These are phyloP conservation scores for Lophura nycthemera DNA, from an alignment of 2,113 vertebrate genomes.

Conservation along the genomic window DNA sequence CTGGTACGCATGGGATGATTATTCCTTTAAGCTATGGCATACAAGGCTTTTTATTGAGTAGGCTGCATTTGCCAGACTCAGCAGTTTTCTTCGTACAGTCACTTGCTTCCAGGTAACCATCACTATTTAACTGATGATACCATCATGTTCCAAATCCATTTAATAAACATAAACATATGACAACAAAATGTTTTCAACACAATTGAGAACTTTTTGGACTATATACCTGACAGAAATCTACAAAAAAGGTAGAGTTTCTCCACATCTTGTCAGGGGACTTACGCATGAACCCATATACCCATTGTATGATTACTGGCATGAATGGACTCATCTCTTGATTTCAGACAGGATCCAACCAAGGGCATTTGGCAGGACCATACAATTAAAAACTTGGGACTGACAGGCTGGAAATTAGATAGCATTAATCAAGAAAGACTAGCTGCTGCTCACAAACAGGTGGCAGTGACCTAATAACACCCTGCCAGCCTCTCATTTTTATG, in stretches of 20 bases:
- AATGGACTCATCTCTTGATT: not conserved
- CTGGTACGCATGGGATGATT: not conserved
- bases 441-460: not conserved
- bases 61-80: not conserved
- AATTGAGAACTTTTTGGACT: not conserved
- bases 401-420: not conserved
- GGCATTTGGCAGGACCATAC: not conserved
- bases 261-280: not conserved
- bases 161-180: not conserved
- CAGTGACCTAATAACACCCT: not conserved
- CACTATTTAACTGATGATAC: not conserved
- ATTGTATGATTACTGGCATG: not conserved
- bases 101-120: not conserved
- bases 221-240: not conserved
- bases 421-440: not conserved
- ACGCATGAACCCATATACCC: fast-evolving
- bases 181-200: not conserved
- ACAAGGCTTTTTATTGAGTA: not conserved
- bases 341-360: not conserved
- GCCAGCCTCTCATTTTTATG: not conserved
- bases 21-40: not conserved
- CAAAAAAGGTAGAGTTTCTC: not conserved
- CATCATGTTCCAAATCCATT: not conserved
- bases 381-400: not conserved
- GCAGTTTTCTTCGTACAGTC: not conserved